phyloP scores from a whole-genome alignment of 2,113 vertebrate species.

The Oostethus manadensis region DNA sequence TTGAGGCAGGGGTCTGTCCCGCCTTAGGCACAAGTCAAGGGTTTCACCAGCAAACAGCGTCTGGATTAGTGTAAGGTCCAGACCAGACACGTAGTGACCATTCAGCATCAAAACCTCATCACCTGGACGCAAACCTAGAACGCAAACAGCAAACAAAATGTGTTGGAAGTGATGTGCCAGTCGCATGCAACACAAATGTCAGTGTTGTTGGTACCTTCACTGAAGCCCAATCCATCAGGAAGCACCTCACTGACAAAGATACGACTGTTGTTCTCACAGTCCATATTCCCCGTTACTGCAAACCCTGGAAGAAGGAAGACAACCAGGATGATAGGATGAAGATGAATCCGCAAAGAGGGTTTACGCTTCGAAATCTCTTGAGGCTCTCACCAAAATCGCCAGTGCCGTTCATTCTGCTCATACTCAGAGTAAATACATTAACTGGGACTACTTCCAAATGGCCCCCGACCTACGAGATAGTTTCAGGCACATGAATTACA shows the following conservation, averaged over 20 bases:
- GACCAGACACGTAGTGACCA: slow-evolving; percentile 75
- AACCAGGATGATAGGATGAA: background rate
- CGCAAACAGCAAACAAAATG: background rate
- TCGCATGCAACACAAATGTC: background rate
- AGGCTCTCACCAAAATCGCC: slow-evolving; percentile 82
- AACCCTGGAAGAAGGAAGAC: slow-evolving; percentile 71
- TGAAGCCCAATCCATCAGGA: slow-evolving; percentile 78
- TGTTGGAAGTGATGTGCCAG: background rate
- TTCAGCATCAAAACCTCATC: slow-evolving; percentile 89
- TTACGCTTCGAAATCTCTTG: background rate
- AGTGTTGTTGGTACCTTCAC: slow-evolving; percentile 70
- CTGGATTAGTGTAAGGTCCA: slow-evolving; percentile 86
- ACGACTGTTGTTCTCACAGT: slow-evolving; percentile 72
- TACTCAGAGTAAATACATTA: slow-evolving; percentile 73
- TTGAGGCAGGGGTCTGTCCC: slow-evolving; percentile 47
- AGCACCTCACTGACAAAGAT: slow-evolving; percentile 88
- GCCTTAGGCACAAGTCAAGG: slow-evolving; percentile 77
- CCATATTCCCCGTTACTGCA: slow-evolving; percentile 84
- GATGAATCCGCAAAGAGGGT: background rate
- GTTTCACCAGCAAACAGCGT: slow-evolving; percentile 80
- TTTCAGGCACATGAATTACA: slow-evolving; percentile 30
- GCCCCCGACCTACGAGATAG: slow-evolving; percentile 74
- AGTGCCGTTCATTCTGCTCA: slow-evolving; percentile 71
- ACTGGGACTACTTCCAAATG: slow-evolving; percentile 83
- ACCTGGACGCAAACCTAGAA: slow-evolving; percentile 79